These are phyloP conservation scores for Mamestra configurata DNA, from an alignment of 1,140 invertebrate species.

Conservation along the genomic window DNA sequence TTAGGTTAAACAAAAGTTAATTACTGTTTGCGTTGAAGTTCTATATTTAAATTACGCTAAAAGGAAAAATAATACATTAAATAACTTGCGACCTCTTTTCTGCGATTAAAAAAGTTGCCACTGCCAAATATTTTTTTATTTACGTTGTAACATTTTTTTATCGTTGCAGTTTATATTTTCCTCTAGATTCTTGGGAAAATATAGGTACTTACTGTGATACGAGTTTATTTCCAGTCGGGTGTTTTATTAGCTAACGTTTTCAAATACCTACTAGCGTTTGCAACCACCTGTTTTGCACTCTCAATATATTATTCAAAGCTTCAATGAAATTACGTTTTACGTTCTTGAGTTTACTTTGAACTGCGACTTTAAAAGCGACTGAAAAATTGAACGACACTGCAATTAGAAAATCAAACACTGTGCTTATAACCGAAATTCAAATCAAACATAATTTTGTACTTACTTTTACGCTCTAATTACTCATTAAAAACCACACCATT, in stretches of 20 bases:
- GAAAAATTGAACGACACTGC: too few species aligned
- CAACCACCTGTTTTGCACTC: neutral
- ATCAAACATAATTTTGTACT: too few species aligned
- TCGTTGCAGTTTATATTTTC: neutral
- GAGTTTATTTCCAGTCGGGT: neutral
- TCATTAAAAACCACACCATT: neutral
- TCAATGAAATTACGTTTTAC: neutral
- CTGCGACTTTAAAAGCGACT: too few species aligned
- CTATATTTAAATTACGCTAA: neutral
- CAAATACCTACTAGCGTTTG: neutral
- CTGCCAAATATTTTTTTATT: neutral
- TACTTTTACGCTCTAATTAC: too few species aligned
- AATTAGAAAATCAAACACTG: neutral
- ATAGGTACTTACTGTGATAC: neutral
- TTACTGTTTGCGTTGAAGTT: neutral
- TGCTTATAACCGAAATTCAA: too few species aligned
- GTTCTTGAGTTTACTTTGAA: neutral
- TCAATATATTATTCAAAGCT: neutral
- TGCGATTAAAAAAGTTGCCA: neutral
- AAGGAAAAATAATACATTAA: neutral
- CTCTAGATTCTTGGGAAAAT: neutral
- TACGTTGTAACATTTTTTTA: neutral
- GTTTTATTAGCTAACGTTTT: neutral
- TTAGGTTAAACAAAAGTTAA: neutral
- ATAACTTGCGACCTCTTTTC: neutral